Base-by-base conservation (phyloP, 2,888 invertebrate genomes). In the Drosophila anceps region DNA sequence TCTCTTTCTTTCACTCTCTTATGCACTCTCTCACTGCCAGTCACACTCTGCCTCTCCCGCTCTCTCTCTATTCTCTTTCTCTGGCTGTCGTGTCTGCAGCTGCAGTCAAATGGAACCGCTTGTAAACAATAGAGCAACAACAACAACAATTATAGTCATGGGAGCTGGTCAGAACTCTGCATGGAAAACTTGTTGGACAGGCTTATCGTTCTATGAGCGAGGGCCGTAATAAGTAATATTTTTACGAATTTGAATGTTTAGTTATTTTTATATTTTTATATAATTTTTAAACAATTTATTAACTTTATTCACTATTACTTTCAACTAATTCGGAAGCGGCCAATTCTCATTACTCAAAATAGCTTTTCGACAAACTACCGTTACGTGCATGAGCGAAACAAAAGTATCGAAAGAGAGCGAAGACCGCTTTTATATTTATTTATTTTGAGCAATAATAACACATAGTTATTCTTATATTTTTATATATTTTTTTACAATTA, bases 41-140 rank as follows among this genome's bases (percentile, higher is more conserved):
- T 50, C 31, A 35, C 44, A 20, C 15, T 20, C 39, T 51, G 1
- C 31, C 37, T 18, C 18, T 27, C 41, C 39, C 33, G 31, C 50
- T 59, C 46, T 48, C n/a, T n/a, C n/a, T n/a, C 29, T 6, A 2
- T 46, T 43, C 24, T n/a, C n/a, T n/a, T n/a, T n/a, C n/a, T n/a
- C n/a, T n/a, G n/a, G n/a, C n/a, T 29, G 15, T 10, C n/a, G 31
- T 58, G 48, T 62, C 61, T 73, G 79, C 79, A 80, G 72, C 81
- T 81, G 79, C 79, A 79, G 62, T 54, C 77, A 70, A 73, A 81
- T 79, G 79, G 81, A 79, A 79, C 81, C 69, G 73, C 46, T 69
- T 68, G 81, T 73, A 79, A 79, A 79, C 79, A 79, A 78, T 70
- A 65, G 72, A 48, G 33, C 27, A 72, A 51, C 51, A 57, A 20